phyloP scores from a whole-genome alignment of 2,888 invertebrate species.

The Platycnemis pennipes region DNA sequence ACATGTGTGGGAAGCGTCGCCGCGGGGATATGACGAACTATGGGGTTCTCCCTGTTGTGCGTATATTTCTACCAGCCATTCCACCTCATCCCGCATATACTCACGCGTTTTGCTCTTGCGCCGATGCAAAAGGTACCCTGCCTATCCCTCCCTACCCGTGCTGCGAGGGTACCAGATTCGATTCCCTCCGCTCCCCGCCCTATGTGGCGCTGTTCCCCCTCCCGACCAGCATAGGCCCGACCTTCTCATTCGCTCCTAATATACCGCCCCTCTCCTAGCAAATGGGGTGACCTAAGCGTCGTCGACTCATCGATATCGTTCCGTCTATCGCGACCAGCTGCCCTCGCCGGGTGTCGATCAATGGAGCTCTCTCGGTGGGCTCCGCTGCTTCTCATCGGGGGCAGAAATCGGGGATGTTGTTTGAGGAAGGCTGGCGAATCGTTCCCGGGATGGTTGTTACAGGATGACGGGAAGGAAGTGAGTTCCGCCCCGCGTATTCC shows the following conservation, averaged over 20 bases:
- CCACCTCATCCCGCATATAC: background rate
- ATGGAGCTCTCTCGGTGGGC: background rate
- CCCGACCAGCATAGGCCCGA: background rate
- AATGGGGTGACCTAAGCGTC: conserved; percentile 10
- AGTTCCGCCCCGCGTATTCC: background rate
- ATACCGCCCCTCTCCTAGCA: background rate
- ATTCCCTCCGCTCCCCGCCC: conserved; percentile 33
- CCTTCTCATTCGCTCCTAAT: background rate
- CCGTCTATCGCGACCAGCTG: background rate
- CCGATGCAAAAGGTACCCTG: background rate
- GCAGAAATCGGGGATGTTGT: background rate
- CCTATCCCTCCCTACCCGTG: conserved; percentile 14
- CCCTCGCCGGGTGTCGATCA: conserved; percentile 26
- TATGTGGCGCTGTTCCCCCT: background rate
- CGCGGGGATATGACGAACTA: background rate
- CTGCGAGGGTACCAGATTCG: conserved; percentile 22
- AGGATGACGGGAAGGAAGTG: background rate
- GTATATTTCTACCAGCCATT: background rate
- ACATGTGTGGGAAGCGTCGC: background rate
- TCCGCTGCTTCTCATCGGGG: background rate
- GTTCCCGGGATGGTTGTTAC: background rate
- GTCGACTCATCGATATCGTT: conserved; percentile 55
- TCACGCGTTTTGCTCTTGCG: conserved; percentile 14
- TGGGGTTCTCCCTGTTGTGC: background rate
- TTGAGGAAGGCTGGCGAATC: background rate